Evolutionary conservation across 2,888 invertebrate genomes (phyloP).

Genomic region (Spodoptera littoralis): DNA sequence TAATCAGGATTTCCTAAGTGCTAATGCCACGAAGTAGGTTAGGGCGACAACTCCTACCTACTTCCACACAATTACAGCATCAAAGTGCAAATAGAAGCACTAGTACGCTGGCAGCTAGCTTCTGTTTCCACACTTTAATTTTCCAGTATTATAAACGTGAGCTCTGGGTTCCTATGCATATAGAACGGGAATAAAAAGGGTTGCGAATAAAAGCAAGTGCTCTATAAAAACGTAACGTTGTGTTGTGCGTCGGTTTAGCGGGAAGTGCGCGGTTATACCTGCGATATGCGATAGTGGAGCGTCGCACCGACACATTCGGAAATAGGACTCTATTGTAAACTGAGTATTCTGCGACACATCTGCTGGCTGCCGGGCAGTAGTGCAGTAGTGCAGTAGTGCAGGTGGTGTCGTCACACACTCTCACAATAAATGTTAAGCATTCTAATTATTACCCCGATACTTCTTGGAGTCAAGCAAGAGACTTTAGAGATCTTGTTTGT

Average conservation of each 20-base stretch:
- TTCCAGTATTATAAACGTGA: conserved; percentile 41
- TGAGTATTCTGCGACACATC: conserved; percentile 6
- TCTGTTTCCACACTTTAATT: conserved; percentile 32
- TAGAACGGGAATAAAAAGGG: conserved; percentile 43
- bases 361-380: not conserved
- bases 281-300: conserved; percentile 10
- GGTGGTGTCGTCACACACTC: too few relatives aligned
- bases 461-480: too few relatives aligned
- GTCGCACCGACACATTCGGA: conserved; percentile 16
- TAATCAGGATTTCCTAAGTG: conserved; percentile 1
- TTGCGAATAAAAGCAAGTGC: conserved; percentile 38
- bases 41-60: conserved; percentile 8
- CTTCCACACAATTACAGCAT: conserved; percentile 27
- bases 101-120: conserved; percentile 30
- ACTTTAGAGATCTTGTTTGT: too few relatives aligned
- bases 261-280: conserved; percentile 15
- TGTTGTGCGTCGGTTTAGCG: conserved; percentile 42
- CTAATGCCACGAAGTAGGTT: conserved; percentile 19
- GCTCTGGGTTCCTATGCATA: conserved; percentile 41
- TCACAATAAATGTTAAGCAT: too few relatives aligned
- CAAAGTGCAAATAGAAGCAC: conserved; percentile 32
- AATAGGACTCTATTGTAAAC: conserved; percentile 29
- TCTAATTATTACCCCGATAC: too few relatives aligned
- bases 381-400: not conserved
- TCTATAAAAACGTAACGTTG: conserved; percentile 33